Evolutionary conservation across 2,888 invertebrate species (phyloP), one percentile per base, ranked within the genome.

Genomic region (Antheraea assamensis): DNA sequence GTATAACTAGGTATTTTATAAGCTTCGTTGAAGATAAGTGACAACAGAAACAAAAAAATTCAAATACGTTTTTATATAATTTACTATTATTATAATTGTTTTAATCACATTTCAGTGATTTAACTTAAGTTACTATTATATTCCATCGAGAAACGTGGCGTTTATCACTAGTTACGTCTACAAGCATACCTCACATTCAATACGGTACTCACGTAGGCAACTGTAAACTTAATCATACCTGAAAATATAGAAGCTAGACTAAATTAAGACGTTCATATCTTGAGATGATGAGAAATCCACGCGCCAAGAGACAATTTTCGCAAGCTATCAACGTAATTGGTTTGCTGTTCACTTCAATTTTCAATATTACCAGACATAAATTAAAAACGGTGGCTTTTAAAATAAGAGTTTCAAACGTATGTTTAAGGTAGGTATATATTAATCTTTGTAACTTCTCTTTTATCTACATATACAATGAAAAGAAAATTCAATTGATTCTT

Each of bases 201-300:
- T 68, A 68, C n/a, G 21, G n/a, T 24, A 64, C 52, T 52, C 64
- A 30, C 19, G 17, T 35, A 68, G 61, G 42, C 71, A 66, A 71
- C 52, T 52, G 49, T 31, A 71, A 74, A 71, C 49, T 35, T 71
- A 52, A 52, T 64, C 64, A 31, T 71, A 31, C 47, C 35, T 71
- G 47, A 21, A 64, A 71, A 64, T 31, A 71, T 52, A 55, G 70
- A 55, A 73, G 71, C 30, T 24, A 35, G 47, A 71, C 73, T 79
- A 80, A 79, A 80, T 81, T 80, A 79, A 81, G 79, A 77, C 79
- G 76, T 79, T 81, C 79, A 83, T 82, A 81, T 81, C 74, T 73
- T 73, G n/a, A 78, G 78, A 78, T 77, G 79, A 81, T 81, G 78
- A 78, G 78, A 85, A 79, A 80, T 79, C 82, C 81, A 82, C 81